Percentiles rank a stretch among this genome's conserved stretches.
Evolutionary conservation across 2,888 invertebrate species (phyloP).

Genomic region (Galeruca laticollis): DNA sequence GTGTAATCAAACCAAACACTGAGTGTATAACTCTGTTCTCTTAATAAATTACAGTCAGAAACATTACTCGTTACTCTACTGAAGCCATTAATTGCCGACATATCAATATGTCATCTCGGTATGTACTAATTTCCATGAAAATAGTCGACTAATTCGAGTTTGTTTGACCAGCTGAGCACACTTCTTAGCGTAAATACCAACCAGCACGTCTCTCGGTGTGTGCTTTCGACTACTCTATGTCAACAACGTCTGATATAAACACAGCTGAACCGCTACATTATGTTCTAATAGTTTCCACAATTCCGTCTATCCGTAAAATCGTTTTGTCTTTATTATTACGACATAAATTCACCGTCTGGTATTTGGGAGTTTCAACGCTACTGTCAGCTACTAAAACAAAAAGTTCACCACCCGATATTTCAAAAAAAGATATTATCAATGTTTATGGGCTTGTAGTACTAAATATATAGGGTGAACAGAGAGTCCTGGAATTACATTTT

Average conservation of each 20-base stretch:
- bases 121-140: constrained; percentile 35
- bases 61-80: not conserved
- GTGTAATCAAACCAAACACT: too few species aligned
- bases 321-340: constrained; percentile 48
- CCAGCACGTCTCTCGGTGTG: constrained; percentile 52
- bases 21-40: not conserved
- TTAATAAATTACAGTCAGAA: not conserved
- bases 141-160: constrained; percentile 43
- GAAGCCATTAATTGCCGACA: constrained; percentile 23
- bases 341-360: constrained; percentile 42
- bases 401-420: constrained; percentile 13
- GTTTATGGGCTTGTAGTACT: not conserved
- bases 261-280: constrained; percentile 52
- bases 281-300: constrained; percentile 52
- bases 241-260: constrained; percentile 55
- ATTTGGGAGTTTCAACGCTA: constrained; percentile 34
- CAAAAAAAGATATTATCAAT: not conserved
- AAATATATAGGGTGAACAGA: not conserved
- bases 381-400: constrained; percentile 16
- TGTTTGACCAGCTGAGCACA: constrained; percentile 60
- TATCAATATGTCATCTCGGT: constrained; percentile 32
- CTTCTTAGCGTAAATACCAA: constrained; percentile 58
- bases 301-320: constrained; percentile 46
- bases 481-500: too few species aligned
- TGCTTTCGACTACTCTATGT: constrained; percentile 58